phyloP scores from a whole-genome alignment of 2,113 vertebrate species.

The Ictidomys tridecemlineatus region DNA sequence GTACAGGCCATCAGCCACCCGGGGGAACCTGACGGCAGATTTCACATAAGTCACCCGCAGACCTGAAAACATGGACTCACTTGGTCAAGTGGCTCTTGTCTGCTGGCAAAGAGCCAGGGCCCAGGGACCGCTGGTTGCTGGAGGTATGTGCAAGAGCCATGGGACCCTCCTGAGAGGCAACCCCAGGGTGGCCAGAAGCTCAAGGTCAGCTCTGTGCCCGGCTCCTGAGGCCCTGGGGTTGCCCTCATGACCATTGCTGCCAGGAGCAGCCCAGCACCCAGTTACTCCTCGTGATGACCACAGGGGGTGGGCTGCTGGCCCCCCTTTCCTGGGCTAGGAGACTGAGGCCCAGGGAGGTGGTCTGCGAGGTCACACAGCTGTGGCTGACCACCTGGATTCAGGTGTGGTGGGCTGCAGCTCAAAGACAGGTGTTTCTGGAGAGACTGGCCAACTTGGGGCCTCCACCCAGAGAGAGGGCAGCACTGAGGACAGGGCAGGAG shows the following conservation, averaged over 20 bases:
- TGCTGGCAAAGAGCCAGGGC: not conserved
- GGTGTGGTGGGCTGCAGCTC: not conserved
- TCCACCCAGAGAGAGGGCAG: rapidly evolving
- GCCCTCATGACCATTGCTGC: too few species aligned
- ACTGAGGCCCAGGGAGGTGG: not conserved
- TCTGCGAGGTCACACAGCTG: not conserved
- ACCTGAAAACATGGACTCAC: not conserved
- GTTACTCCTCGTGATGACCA: rapidly evolving
- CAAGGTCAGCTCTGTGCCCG: too few species aligned
- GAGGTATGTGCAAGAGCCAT: too few species aligned
- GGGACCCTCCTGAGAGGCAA: not conserved
- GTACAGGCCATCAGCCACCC: rapidly evolving
- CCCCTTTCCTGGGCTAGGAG: not conserved
- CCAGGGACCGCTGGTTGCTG: not conserved
- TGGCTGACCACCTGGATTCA: not conserved
- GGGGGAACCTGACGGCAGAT: not conserved
- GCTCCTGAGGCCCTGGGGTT: too few species aligned
- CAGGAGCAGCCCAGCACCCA: not conserved
- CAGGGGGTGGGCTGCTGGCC: rapidly evolving
- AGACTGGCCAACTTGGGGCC: not conserved
- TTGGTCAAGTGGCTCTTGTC: not conserved
- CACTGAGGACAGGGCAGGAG: rapidly evolving
- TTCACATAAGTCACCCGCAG: rapidly evolving
- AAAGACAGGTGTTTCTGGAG: rapidly evolving
- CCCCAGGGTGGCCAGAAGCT: rapidly evolving